Percentiles rank a stretch among this genome's conserved stretches.
These are phyloP conservation scores for Aegotheles bennettii DNA, from an alignment of 2,113 vertebrate species.

Conservation along the genomic window DNA sequence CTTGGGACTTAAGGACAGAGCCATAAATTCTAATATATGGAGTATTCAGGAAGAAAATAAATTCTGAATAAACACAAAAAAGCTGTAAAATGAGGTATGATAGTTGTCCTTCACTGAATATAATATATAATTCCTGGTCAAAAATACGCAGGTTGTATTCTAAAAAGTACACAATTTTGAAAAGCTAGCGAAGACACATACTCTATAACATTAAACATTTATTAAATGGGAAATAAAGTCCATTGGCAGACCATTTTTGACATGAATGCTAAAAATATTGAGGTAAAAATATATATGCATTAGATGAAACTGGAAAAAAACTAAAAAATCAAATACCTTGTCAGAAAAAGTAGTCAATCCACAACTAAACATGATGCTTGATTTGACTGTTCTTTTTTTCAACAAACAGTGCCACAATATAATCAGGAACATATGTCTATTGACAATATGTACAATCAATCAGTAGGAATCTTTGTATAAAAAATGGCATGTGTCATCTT, in stretches of 20 bases:
- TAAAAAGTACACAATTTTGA: slow-evolving; percentile 12
- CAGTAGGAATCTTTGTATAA: slow-evolving; percentile 16
- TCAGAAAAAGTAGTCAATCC: slow-evolving; percentile 60
- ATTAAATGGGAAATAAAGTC: slow-evolving; percentile 21
- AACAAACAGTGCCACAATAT: slow-evolving; percentile 39
- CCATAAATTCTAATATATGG: not conserved
- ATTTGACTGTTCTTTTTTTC: slow-evolving; percentile 10
- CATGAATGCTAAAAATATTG: slow-evolving; percentile 31
- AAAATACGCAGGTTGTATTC: slow-evolving; percentile 3
- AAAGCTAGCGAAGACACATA: slow-evolving; percentile 32
- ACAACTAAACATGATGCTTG: slow-evolving; percentile 20
- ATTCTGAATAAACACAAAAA: slow-evolving; percentile 12
- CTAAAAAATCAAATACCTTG: not conserved
- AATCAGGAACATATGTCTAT: not conserved
- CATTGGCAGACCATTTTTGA: slow-evolving; percentile 3
- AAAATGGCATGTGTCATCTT: not conserved
- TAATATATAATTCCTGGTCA: slow-evolving; percentile 11
- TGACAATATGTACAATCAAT: not conserved
- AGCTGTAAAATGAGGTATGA: slow-evolving; percentile 71
- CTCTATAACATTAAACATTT: slow-evolving; percentile 16
- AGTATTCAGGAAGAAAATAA: slow-evolving; percentile 4
- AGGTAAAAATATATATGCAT: slow-evolving; percentile 21
- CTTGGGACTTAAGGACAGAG: not conserved
- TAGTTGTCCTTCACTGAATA: slow-evolving; percentile 66
- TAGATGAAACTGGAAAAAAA: not conserved